Conservation (phyloP, 2,797 vertebrate species). For the Clarias laeviceps region DNA sequence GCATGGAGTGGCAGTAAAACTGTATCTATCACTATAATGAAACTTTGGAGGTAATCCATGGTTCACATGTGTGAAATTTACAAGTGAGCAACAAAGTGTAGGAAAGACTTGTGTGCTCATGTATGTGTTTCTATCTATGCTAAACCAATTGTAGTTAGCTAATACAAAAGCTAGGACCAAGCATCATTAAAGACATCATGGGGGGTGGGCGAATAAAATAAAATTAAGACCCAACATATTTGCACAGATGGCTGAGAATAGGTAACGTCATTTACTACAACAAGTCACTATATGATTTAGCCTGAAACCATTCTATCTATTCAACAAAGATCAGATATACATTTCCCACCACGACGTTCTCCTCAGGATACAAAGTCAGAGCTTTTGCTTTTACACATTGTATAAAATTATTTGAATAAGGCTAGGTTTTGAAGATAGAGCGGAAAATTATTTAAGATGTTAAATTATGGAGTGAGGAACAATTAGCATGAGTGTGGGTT, state of each 20-base stretch:
- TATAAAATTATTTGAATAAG: not conserved
- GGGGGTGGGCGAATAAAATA: too few species aligned
- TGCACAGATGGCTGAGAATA: not conserved
- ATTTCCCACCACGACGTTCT: not conserved
- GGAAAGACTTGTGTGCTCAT: too few species aligned
- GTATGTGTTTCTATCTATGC: too few species aligned
- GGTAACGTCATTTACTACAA: not conserved
- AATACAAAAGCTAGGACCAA: not conserved
- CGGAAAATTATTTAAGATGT: not conserved
- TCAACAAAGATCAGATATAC: not conserved
- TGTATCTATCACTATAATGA: too few species aligned
- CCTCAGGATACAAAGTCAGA: not conserved
- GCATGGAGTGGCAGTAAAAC: too few species aligned
- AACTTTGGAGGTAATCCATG: too few species aligned
- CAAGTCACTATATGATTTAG: not conserved
- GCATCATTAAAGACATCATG: not conserved
- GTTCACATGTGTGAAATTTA: too few species aligned
- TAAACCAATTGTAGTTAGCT: not conserved
- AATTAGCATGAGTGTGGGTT: conserved; percentile 30
- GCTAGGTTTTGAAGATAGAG: not conserved
- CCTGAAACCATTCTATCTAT: not conserved
- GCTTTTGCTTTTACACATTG: not conserved
- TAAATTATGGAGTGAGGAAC: not conserved
- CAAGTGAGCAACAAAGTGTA: too few species aligned
- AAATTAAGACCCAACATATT: not conserved